phyloP scores from a whole-genome alignment of 1,140 invertebrate species.

The Globodera ellingtonae region DNA sequence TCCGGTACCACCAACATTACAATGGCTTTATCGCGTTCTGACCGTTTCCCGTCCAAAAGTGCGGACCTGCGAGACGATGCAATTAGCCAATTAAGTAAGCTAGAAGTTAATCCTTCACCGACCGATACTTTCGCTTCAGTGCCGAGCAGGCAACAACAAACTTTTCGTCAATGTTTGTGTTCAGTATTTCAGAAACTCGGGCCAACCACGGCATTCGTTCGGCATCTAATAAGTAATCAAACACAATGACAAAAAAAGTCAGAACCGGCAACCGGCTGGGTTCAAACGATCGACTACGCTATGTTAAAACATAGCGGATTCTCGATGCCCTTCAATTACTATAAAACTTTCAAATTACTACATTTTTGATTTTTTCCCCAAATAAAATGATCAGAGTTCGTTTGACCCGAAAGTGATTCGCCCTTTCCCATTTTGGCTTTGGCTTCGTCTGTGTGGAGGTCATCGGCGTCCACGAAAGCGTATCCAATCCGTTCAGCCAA shows the following conservation, averaged over 20 bases:
- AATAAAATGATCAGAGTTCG: neutral
- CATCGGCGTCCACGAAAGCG: constrained; percentile 34
- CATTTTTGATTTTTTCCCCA: too few species aligned
- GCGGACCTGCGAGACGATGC: neutral
- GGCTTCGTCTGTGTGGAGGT: constrained; percentile 35
- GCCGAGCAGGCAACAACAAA: constrained; percentile 40
- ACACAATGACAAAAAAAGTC: neutral
- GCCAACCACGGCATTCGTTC: constrained; percentile 32
- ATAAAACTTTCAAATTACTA: too few species aligned
- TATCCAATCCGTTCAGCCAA: constrained; percentile 23
- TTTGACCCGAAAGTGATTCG: constrained; percentile 27
- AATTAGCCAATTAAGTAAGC: neutral
- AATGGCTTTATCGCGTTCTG: neutral
- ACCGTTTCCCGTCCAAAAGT: constrained; percentile 14
- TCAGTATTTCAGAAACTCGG: neutral
- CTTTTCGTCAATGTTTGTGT: neutral
- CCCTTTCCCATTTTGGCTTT: constrained; percentile 41
- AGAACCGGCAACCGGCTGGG: too few species aligned
- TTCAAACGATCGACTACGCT: too few species aligned
- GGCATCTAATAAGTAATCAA: constrained; percentile 23
- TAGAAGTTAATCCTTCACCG: neutral
- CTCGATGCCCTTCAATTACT: too few species aligned
- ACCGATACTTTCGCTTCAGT: constrained; percentile 33
- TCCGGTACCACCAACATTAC: constrained; percentile 15
- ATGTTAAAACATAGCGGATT: too few species aligned